These are phyloP conservation scores for Callithrix jacchus DNA, from an alignment of 2,113 vertebrate species.

Conservation along the genomic window DNA sequence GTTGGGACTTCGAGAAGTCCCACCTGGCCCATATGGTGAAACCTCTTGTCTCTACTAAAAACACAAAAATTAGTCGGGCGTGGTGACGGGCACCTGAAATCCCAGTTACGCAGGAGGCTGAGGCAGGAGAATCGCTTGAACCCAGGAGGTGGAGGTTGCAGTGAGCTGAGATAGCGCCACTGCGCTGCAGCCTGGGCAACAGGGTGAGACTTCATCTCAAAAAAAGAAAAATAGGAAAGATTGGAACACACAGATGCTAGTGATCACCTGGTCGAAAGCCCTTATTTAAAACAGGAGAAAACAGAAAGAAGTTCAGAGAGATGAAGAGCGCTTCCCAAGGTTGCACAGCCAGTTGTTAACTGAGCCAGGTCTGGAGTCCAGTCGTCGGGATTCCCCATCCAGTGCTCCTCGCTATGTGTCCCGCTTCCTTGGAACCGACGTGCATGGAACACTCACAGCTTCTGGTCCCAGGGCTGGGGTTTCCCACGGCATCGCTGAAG, in stretches of 20 bases:
- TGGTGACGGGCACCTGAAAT: not conserved
- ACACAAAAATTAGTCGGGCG: not conserved
- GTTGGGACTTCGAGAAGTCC: not conserved
- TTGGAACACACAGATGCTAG: not conserved
- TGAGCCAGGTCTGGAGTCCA: not conserved
- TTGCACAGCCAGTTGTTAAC: not conserved
- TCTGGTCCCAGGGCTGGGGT: not conserved
- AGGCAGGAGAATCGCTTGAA: not conserved
- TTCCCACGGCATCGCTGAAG: not conserved
- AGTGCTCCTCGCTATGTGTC: not conserved
- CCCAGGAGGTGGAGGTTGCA: not conserved
- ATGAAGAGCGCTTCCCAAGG: not conserved
- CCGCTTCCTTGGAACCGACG: not conserved
- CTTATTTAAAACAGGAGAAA: not conserved
- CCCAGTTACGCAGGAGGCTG: not conserved
- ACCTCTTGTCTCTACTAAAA: not conserved
- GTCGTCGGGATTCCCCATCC: not conserved
- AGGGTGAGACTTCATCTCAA: not conserved
- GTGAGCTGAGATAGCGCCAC: not conserved
- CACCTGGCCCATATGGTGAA: not conserved
- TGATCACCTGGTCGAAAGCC: not conserved
- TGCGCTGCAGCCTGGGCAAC: not conserved
- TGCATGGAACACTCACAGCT: rapidly evolving
- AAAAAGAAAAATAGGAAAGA: not conserved
- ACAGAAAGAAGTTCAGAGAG: not conserved